Evolutionary conservation across 2,888 invertebrate genomes (phyloP).

Genomic region (Drosophila bunnanda): DNA sequence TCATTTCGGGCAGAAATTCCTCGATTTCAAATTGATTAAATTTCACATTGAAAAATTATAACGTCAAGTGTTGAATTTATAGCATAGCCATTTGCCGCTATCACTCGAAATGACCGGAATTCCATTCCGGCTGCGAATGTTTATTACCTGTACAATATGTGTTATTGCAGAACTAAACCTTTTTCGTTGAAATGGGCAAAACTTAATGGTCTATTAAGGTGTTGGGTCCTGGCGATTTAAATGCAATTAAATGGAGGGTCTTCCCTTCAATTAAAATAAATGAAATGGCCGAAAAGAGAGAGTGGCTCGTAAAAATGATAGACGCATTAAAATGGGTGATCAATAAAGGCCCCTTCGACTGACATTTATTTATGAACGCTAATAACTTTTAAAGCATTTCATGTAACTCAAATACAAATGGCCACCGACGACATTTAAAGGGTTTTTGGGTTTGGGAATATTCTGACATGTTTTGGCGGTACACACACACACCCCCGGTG

Average conservation of each 20-base stretch:
- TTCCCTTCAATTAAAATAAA: slow-evolving; percentile 70
- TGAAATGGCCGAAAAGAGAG: slow-evolving; percentile 53
- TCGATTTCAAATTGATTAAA: slow-evolving; percentile 60
- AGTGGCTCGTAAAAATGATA: slow-evolving; percentile 59
- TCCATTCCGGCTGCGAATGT: slow-evolving; percentile 52
- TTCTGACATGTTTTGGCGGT: slow-evolving; percentile 58
- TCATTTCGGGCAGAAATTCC: slow-evolving; percentile 20
- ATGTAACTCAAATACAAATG: slow-evolving; percentile 65
- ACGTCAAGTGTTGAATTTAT: slow-evolving; percentile 48
- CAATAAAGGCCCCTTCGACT: slow-evolving; percentile 57
- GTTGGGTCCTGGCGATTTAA: slow-evolving; percentile 64
- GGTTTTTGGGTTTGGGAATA: background rate
- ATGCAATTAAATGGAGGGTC: slow-evolving; percentile 72
- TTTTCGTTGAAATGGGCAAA: slow-evolving; percentile 29
- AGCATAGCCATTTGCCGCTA: slow-evolving; percentile 33
- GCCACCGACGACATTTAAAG: slow-evolving; percentile 19
- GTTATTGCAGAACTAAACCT: slow-evolving; percentile 56
- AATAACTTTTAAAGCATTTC: slow-evolving; percentile 70
- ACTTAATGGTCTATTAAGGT: slow-evolving; percentile 75
- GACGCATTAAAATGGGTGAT: slow-evolving; percentile 56
- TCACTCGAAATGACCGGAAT: slow-evolving; percentile 51
- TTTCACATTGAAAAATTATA: slow-evolving; percentile 46
- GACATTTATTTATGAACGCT: slow-evolving; percentile 67
- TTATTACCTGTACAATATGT: slow-evolving; percentile 58
- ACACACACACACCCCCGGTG: slow-evolving; percentile 28